Evolutionary conservation across 1,140 invertebrate genomes (phyloP).

Genomic region (Cydia strobilella): DNA sequence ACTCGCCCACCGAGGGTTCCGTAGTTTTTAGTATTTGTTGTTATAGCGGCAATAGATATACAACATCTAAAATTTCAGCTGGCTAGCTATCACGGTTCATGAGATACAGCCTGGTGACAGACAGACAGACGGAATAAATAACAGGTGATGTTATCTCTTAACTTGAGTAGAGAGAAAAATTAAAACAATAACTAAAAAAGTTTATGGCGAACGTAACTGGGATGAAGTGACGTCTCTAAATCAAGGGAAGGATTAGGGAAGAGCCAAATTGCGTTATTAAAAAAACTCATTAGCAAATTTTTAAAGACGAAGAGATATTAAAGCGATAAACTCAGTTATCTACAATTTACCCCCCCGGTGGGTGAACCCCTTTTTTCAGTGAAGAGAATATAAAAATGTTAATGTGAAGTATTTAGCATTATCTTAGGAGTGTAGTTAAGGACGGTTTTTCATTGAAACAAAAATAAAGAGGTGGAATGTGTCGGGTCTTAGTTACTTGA

Average conservation of each 20-base stretch:
- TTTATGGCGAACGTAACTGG: background rate
- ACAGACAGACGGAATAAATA: no score
- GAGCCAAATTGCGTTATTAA: conserved; percentile 74
- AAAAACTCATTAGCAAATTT: conserved; percentile 80
- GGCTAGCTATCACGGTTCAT: no score
- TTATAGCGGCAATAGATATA: no score
- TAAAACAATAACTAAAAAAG: conserved; percentile 13
- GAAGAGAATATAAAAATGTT: conserved; percentile 67
- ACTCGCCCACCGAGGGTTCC: no score
- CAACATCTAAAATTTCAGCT: no score
- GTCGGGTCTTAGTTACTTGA: background rate
- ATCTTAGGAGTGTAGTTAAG: conserved; percentile 17
- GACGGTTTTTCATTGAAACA: background rate
- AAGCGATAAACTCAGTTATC: conserved; percentile 76
- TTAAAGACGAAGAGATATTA: conserved; percentile 75
- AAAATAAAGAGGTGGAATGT: conserved; percentile 3
- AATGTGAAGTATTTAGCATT: conserved; percentile 53
- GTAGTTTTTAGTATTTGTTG: no score
- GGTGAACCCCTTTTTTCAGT: conserved; percentile 48
- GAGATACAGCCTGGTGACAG: no score
- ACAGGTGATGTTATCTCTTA: no score
- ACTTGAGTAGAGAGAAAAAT: background rate
- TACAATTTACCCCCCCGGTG: conserved; percentile 54
- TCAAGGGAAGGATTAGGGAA: conserved; percentile 65
- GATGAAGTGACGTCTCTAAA: conserved; percentile 51